These are phyloP conservation scores for Anguilla marmorata DNA, from an alignment of 2,797 vertebrate genomes.

Conservation along the genomic window DNA sequence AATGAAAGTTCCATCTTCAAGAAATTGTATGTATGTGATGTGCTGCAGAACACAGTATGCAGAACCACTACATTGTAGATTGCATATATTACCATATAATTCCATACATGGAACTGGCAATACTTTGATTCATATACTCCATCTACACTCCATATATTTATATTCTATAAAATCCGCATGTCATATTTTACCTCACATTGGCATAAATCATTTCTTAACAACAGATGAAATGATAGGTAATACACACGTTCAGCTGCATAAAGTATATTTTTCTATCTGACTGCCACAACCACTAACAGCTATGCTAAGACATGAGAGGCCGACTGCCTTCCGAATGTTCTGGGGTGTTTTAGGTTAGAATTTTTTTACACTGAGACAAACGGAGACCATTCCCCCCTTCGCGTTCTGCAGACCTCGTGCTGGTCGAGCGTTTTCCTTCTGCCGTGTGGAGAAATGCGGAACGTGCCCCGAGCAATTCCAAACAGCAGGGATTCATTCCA, in stretches of 20 bases:
- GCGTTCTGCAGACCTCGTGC: not conserved
- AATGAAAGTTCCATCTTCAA: no score
- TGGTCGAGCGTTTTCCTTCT: not conserved
- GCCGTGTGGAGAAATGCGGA: not conserved
- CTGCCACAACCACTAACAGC: not conserved
- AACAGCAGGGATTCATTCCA: not conserved
- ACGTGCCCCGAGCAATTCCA: not conserved
- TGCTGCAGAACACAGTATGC: not conserved
- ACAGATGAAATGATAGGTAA: not conserved
- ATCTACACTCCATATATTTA: not conserved
- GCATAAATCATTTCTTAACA: not conserved
- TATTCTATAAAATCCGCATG: not conserved
- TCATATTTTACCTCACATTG: not conserved
- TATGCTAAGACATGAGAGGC: not conserved
- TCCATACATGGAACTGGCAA: not conserved
- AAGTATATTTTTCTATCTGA: not conserved
- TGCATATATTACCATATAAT: not conserved
- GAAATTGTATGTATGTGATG: no score
- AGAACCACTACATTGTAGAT: not conserved
- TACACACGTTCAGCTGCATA: not conserved
- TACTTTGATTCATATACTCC: not conserved
- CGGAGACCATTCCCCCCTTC: not conserved
- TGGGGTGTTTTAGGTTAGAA: conserved; percentile 15
- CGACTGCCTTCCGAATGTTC: not conserved
- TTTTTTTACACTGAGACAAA: conserved; percentile 20